These are phyloP conservation scores for Octomys mimax DNA, from an alignment of 2,797 vertebrate genomes.

Conservation along the genomic window DNA sequence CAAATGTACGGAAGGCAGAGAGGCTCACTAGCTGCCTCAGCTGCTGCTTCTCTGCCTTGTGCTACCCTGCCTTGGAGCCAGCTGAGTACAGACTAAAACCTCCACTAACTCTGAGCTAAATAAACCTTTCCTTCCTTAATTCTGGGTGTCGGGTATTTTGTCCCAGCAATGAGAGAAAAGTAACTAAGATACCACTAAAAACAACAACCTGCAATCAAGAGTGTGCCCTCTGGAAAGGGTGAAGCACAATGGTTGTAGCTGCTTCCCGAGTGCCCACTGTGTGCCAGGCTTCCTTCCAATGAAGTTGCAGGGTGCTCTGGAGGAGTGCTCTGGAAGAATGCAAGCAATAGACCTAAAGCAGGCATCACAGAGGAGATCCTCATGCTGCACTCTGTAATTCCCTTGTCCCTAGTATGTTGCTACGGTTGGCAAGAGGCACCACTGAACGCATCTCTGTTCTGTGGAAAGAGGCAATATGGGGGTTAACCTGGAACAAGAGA, in stretches of 20 bases:
- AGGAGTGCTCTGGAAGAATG: neutral
- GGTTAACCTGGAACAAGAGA: neutral
- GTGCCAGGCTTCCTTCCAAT: neutral
- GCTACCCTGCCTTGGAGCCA: no score
- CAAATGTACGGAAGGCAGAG: no score
- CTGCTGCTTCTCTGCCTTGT: no score
- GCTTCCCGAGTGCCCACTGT: neutral
- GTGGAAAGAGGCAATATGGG: neutral
- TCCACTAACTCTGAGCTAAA: no score
- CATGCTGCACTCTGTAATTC: neutral
- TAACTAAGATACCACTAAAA: neutral
- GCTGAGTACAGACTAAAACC: no score
- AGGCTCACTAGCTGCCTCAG: no score
- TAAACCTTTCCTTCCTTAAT: no score
- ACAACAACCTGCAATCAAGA: neutral
- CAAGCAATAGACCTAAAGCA: neutral
- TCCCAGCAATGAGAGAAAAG: no score
- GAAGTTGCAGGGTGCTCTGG: neutral
- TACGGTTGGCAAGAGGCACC: neutral
- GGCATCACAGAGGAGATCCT: neutral
- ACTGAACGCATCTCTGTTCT: neutral
- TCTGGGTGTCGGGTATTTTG: no score
- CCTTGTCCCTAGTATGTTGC: neutral
- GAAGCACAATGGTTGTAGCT: neutral
- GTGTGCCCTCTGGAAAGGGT: neutral